phyloP scores from a whole-genome alignment of 2,888 invertebrate species.

The Ennomos erosarius region DNA sequence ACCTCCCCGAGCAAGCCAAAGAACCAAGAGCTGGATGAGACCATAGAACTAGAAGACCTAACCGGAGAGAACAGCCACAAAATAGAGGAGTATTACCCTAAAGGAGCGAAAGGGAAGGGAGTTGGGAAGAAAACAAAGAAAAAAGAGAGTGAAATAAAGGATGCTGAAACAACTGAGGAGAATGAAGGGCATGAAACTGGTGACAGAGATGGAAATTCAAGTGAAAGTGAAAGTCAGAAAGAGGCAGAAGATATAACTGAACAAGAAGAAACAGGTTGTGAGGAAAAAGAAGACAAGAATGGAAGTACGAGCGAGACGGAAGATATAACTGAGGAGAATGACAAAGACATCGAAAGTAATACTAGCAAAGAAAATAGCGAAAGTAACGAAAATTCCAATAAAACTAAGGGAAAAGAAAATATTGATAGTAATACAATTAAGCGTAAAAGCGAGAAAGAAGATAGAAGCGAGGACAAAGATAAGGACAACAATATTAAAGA shows the following conservation, averaged over 20 bases:
- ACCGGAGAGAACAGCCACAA: slow-evolving; percentile 72
- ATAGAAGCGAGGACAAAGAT: slow-evolving; percentile 16
- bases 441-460: slow-evolving; percentile 11
- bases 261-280: no score
- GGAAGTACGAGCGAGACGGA: not conserved
- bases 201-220: not conserved
- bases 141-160: no score
- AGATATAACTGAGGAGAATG: not conserved
- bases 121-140: slow-evolving; percentile 50
- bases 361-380: slow-evolving; percentile 35
- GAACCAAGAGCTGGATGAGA: slow-evolving; percentile 65
- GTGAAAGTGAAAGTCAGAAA: not conserved
- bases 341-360: slow-evolving; percentile 33
- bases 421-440: slow-evolving; percentile 2
- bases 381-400: no score
- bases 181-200: slow-evolving; percentile 29
- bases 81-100: slow-evolving; percentile 70
- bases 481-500: slow-evolving; percentile 22
- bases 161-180: slow-evolving; percentile 36
- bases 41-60: slow-evolving; percentile 60
- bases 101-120: slow-evolving; percentile 58
- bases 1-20: slow-evolving; percentile 46
- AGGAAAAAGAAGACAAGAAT: not conserved
- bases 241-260: not conserved
- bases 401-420: slow-evolving; percentile 44